These are phyloP conservation scores for Nematopogon swammerdamellus DNA, from an alignment of 2,888 invertebrate species.

Conservation along the genomic window DNA sequence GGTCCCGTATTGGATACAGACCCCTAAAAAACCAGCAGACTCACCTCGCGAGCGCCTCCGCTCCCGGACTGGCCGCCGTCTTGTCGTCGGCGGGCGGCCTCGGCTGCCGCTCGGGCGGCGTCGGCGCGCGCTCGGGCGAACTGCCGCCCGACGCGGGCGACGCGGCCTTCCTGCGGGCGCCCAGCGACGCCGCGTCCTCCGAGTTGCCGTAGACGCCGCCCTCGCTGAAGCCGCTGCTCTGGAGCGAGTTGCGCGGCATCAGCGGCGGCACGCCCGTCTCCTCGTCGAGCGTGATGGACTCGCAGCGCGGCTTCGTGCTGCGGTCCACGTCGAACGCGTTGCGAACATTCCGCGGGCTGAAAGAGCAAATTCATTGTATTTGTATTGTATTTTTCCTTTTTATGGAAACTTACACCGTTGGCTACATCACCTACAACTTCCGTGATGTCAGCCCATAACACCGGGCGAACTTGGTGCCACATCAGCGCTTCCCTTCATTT, in stretches of 20 bases:
- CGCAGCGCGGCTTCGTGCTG: slow-evolving; percentile 7
- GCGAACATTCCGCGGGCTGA: slow-evolving; percentile 2
- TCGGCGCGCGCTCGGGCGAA: slow-evolving; percentile 29
- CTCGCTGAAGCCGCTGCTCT: neutral
- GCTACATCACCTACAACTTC: no score
- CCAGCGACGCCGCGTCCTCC: neutral
- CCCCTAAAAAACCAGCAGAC: no score
- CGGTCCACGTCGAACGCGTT: slow-evolving; percentile 9
- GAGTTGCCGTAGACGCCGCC: neutral
- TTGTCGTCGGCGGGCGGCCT: slow-evolving; percentile 4
- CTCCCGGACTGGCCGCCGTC: slow-evolving; percentile 21
- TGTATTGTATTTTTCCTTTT: no score
- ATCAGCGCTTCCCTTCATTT: no score
- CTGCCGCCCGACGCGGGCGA: slow-evolving; percentile 26
- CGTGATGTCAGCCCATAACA: no score
- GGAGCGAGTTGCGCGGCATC: slow-evolving; percentile 4
- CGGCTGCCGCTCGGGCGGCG: slow-evolving; percentile 27
- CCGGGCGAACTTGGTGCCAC: no score
- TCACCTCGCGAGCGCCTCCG: neutral
- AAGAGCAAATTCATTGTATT: no score
- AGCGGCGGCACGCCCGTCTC: slow-evolving; percentile 9
- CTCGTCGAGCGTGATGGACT: no score
- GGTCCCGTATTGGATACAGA: no score
- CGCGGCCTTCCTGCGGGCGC: neutral
- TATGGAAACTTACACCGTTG: no score